These are phyloP conservation scores for Perca flavescens DNA, from an alignment of 2,113 vertebrate species.

Conservation along the genomic window DNA sequence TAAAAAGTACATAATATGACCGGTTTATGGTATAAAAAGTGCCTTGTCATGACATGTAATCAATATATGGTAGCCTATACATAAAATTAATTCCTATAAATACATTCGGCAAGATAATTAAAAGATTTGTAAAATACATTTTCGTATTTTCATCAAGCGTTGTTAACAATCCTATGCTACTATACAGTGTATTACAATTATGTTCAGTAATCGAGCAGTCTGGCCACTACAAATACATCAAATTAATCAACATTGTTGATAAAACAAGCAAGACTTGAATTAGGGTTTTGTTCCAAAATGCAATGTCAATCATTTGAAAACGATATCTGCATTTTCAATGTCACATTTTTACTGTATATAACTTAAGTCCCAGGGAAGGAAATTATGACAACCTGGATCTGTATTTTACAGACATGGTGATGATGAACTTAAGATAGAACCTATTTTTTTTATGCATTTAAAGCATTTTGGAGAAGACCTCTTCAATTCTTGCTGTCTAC, in stretches of 20 bases:
- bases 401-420: background rate
- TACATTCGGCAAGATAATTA: slow-evolving; percentile 61
- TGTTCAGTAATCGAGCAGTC: slow-evolving; percentile 26
- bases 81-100: slow-evolving; percentile 53
- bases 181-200: slow-evolving; percentile 57
- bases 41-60: slow-evolving; percentile 39
- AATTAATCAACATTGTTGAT: background rate
- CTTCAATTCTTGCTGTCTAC: slow-evolving; percentile 36
- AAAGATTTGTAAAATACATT: slow-evolving; percentile 55
- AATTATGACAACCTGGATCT: background rate
- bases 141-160: slow-evolving; percentile 21
- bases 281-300: slow-evolving; percentile 34
- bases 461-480: slow-evolving; percentile 39
- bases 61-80: slow-evolving; percentile 38
- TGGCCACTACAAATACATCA: slow-evolving; percentile 17
- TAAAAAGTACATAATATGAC: slow-evolving; percentile 22
- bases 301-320: background rate
- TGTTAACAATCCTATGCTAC: slow-evolving; percentile 39
- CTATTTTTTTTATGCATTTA: background rate
- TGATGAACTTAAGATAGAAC: background rate
- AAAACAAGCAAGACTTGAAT: slow-evolving; percentile 42
- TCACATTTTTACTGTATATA: background rate
- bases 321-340: background rate
- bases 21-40: slow-evolving; percentile 63
- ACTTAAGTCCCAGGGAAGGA: background rate